phyloP scores from a whole-genome alignment of 2,113 vertebrate genomes.

The Falco punctatus region DNA sequence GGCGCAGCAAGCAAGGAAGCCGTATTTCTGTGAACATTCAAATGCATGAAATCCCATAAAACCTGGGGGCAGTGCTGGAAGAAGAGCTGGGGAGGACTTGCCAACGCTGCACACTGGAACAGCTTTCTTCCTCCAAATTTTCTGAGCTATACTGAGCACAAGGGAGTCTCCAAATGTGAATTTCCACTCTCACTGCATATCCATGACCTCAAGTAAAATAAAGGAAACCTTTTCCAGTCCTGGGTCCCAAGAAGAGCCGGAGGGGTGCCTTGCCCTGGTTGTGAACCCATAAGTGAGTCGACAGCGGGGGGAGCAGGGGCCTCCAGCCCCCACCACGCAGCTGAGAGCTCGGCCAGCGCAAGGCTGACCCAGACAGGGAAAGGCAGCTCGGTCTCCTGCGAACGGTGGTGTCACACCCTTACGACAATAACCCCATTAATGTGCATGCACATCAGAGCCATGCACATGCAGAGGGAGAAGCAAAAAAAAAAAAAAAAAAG shows the following conservation, averaged over 20 bases:
- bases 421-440: conserved; percentile 21
- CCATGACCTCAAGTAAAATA: neutral
- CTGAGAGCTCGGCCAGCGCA: accelerated
- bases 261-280: conserved; percentile 37
- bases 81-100: neutral
- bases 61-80: neutral
- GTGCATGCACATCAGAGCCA: neutral
- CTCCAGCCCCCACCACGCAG: neutral
- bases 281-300: neutral
- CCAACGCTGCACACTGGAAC: neutral
- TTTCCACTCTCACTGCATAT: neutral
- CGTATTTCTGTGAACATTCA: neutral
- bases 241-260: neutral
- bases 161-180: conserved; percentile 6
- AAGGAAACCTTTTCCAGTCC: neutral
- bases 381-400: neutral
- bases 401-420: neutral
- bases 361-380: conserved; percentile 9
- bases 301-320: accelerated
- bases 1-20: neutral
- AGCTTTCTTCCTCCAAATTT: neutral
- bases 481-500: neutral
- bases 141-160: neutral
- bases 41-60: neutral
- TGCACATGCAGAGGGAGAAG: neutral